Evolutionary conservation across 2,797 vertebrate genomes (phyloP), one percentile per base, ranked within the genome.

Genomic region (Rhabdomys pumilio): DNA sequence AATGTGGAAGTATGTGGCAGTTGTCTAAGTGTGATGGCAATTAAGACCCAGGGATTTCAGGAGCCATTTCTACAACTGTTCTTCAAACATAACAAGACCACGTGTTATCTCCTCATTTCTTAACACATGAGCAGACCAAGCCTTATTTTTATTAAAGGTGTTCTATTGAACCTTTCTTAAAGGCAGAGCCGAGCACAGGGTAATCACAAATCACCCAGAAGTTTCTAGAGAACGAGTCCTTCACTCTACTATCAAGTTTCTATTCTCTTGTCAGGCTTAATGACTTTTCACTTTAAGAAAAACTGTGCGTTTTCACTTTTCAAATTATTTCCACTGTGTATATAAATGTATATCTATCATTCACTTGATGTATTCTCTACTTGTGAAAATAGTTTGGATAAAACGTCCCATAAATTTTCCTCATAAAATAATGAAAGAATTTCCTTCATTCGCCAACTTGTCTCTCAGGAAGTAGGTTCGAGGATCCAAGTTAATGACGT

Each of bases 351-450:
- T n/a, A 69, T 82, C 73, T 38, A 85, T 65, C 93, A 24, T 88
- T 69, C 20, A 31, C 34, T 67, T 95, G 47, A 77, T 65, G 24
- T 38, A 80, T 88, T 95, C 90, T 67, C 82, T 79, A 31, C 84
- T 75, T 76, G 73, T 82, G 75, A 94, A 97, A 96, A 87, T 53
- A n/a, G 3, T 82, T 79, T 20, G 20, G 38, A 44, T 89, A 20
- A 86, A 94, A 94, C 57, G 26, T 73, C 91, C 24, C n/a, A 34
- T 85, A 79, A 82, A 44, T 92, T 94, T 94, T 89, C 47, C 41
- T 72, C 22, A 26, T 73, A 61, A 92, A 89, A 75, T 82, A 95
- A 96, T 77, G 13, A 73, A 90, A 94, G n/a, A 69, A 92, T 90
- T 77, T 79, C 31, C 79, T 93, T 95, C 61, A 85, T 82, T 96